phyloP scores from a whole-genome alignment of 2,888 invertebrate genomes.

The Chalcosyrphus nemorum region DNA sequence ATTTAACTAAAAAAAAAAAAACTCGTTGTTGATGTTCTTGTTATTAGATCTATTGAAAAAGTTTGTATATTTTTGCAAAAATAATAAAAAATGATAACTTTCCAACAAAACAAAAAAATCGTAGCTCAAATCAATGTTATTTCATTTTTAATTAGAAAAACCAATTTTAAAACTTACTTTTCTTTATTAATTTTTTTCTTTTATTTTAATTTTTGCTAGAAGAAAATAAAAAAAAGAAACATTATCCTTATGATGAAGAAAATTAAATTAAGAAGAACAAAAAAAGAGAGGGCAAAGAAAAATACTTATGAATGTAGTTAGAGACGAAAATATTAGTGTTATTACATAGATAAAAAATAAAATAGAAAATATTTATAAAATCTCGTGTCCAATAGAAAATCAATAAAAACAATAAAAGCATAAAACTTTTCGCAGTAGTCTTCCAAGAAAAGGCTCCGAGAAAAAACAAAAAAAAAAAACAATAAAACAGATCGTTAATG shows the following conservation, averaged over 20 bases:
- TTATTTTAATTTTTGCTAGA: background rate
- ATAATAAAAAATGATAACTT: conserved; percentile 15
- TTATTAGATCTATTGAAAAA: conserved; percentile 67
- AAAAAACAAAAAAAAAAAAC: background rate
- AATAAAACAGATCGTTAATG: conserved; percentile 39
- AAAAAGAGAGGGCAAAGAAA: conserved; percentile 46
- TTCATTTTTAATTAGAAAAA: conserved; percentile 6
- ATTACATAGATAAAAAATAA: conserved; percentile 16
- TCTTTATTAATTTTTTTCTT: background rate
- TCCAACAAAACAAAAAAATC: conserved; percentile 23
- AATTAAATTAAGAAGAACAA: too few relatives aligned
- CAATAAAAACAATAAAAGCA: conserved; percentile 4
- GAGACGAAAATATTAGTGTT: conserved; percentile 57
- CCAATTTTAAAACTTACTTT: background rate
- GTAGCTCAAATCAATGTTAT: conserved; percentile 60
- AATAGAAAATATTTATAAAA: conserved; percentile 21
- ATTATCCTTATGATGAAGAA: conserved; percentile 53
- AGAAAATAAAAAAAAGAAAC: background rate
- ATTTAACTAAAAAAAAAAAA: conserved; percentile 34
- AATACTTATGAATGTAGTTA: conserved; percentile 72
- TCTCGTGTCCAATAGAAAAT: conserved; percentile 44
- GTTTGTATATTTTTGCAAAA: conserved; percentile 71
- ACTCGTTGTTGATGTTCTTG: conserved; percentile 69
- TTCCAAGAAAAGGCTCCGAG: conserved; percentile 50
- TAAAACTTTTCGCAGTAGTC: conserved; percentile 37